Evolutionary conservation across 2,113 vertebrate genomes (phyloP).

Genomic region (Alethe castanea): DNA sequence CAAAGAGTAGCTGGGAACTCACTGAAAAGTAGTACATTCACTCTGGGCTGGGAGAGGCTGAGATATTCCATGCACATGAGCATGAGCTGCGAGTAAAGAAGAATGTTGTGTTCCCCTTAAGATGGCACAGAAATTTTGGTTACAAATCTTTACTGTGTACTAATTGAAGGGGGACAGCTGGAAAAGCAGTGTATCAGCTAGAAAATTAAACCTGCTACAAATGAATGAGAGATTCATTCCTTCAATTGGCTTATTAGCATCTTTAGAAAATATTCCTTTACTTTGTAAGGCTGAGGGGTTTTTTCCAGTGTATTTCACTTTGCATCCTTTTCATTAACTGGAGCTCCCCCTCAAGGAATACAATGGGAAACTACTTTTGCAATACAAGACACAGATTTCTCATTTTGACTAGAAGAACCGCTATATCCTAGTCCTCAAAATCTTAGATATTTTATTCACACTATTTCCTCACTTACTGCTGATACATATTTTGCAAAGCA

Average conservation of each 20-base stretch:
- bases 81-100: not conserved
- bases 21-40: not conserved
- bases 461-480: not conserved
- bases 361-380: slow-evolving; percentile 6
- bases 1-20: not conserved
- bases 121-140: not conserved
- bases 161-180: not conserved
- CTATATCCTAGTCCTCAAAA: not conserved
- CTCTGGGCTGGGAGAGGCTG: not conserved
- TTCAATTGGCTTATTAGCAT: not conserved
- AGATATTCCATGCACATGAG: not conserved
- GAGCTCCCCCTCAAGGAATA: slow-evolving; percentile 67
- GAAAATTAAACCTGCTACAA: not conserved
- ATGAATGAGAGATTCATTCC: not conserved
- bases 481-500: not conserved
- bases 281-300: accelerated
- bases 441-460: not conserved
- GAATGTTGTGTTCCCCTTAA: not conserved
- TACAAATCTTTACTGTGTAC: not conserved
- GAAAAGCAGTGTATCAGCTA: not conserved
- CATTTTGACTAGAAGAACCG: not conserved
- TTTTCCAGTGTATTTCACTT: not conserved
- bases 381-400: not conserved
- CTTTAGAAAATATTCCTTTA: not conserved
- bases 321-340: slow-evolving; percentile 28